These are phyloP conservation scores for Caenorhabditis drosophilae DNA, from an alignment of 2,888 invertebrate species.

Conservation along the genomic window DNA sequence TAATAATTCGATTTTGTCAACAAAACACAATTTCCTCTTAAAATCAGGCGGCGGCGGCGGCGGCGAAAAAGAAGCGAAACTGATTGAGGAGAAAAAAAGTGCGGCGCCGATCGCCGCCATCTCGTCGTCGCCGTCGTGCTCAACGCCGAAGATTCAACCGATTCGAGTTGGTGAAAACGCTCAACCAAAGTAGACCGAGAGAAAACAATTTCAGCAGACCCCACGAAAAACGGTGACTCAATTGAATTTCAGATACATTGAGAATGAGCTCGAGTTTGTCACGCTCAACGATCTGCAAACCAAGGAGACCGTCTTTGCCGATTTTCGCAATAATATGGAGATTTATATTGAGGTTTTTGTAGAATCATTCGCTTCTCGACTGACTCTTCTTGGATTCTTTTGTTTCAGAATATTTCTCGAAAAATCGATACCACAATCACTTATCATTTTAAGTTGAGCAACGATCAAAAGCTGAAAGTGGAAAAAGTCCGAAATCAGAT, in stretches of 20 bases:
- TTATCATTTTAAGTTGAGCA: slow-evolving; percentile 7
- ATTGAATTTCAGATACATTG: neutral
- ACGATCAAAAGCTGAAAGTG: slow-evolving; percentile 4
- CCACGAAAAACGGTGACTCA: no score
- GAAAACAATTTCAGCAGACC: neutral
- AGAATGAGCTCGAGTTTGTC: slow-evolving; percentile 7
- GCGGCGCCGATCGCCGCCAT: neutral
- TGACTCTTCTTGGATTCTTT: neutral
- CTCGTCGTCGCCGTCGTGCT: neutral
- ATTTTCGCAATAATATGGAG: slow-evolving; percentile 26
- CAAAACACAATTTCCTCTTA: slow-evolving; percentile 1
- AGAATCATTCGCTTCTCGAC: no score
- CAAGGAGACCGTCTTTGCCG: slow-evolving; percentile 27
- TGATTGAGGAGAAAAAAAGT: no score
- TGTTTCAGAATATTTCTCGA: slow-evolving; percentile 17
- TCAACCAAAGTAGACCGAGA: slow-evolving; percentile 25
- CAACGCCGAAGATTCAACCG: slow-evolving; percentile 10
- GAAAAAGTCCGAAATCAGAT: slow-evolving; percentile 46
- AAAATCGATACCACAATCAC: slow-evolving; percentile 14
- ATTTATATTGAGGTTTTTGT: slow-evolving; percentile 12
- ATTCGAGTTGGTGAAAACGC: slow-evolving; percentile 36
- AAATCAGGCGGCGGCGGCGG: neutral
- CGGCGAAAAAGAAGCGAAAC: slow-evolving; percentile 12
- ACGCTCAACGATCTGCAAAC: slow-evolving; percentile 29
- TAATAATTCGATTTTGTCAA: slow-evolving; percentile 13